Evolutionary conservation across 2,113 vertebrate genomes (phyloP), one percentile per base, ranked within the genome.

Genomic region (Rhipidura dahli): DNA sequence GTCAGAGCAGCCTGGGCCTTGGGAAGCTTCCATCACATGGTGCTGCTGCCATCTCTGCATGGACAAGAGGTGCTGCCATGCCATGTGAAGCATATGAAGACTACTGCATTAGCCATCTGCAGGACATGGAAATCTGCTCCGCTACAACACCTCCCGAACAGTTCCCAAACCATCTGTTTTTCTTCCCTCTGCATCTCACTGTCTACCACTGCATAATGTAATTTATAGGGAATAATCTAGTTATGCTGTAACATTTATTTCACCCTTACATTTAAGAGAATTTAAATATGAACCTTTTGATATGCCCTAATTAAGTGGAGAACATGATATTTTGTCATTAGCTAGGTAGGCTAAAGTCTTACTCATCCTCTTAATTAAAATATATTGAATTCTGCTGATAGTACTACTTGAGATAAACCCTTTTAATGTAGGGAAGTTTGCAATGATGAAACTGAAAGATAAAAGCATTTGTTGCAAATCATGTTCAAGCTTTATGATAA

Each of bases 351-450:
- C 80, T 94, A 82, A 76, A 77, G n/a, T 95, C 89, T 89, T 40
- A 71, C 77, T 93, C 35, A 6, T 40, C 65, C 49, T 86, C 37
- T 9, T 96, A 92, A 95, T 96, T 91, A 96, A 92, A 97, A 95
- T 70, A 81, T 65, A 87, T 77, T 93, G 53, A 87, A 40, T 90
- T 54, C 33, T 94, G 27, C 44, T 93, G 87, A 86, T 90, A 83
- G 49, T 64, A 44, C 39, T 45, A 47, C 59, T 79, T 65, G 53
- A 91, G 87, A 88, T 83, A 95, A 97, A 95, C 64, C 73, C 56
- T 85, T 66, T 71, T 90, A 85, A 77, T 72, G 60, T 76, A 51
- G 39, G 51, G 37, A 77, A 83, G 47, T 92, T 96, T 95, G 54
- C 81, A 93, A 79, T 26, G 65, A 81, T 85, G 50, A 87, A 96